Evolutionary conservation across 2,888 invertebrate species (phyloP), one percentile per base, ranked within the genome.

Genomic region (Calephelis perditalis): DNA sequence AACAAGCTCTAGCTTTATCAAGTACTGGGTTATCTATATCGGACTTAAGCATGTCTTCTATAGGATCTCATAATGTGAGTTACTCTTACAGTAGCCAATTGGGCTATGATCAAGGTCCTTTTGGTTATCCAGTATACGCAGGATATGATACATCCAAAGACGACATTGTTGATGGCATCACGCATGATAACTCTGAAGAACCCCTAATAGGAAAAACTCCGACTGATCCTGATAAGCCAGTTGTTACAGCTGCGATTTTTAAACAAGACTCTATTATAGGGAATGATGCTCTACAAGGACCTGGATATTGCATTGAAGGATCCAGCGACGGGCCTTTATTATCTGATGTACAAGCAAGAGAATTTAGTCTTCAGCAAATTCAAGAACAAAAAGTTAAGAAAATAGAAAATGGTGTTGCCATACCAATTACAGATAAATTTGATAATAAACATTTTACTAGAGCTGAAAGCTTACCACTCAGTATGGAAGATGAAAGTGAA

Each of bases 1-100:
- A 74, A 62, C 91, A 85, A 79, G 84, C 91, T 5, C 75, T 92
- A 59, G 92, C 92, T 0, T 81, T 92, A 59, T 92, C 93, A 35
- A 94, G 94, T 73, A 96, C 96, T 0, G 97, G 97, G 0, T 91
- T 97, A 3, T 95, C 96, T 6, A 96, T 96, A 74, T 96, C 96
- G 6, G 95, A 96, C 74, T 89, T 95, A 0, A 95, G 95, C 73
- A 92, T 95, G 74, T 94, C 94, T 12, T 95, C 95, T 40, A 91
- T 92, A 56, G 93, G 93, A 11, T 93, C 94, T 45, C 93, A 94
- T 61, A 95, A 95, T 77, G 94, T 94, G 11, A 94, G 94, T 64
- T 95, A 96, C 78, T 92, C 94, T 56, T 96, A 96, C 76, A 94
- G 96, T 61, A 96, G 95, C 76, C 96, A 96, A 81, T 89, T 93